Percentiles rank a stretch among this genome's conserved stretches.
phyloP scores from a whole-genome alignment of 2,797 vertebrate genomes.

The Onychomys arenicola region DNA sequence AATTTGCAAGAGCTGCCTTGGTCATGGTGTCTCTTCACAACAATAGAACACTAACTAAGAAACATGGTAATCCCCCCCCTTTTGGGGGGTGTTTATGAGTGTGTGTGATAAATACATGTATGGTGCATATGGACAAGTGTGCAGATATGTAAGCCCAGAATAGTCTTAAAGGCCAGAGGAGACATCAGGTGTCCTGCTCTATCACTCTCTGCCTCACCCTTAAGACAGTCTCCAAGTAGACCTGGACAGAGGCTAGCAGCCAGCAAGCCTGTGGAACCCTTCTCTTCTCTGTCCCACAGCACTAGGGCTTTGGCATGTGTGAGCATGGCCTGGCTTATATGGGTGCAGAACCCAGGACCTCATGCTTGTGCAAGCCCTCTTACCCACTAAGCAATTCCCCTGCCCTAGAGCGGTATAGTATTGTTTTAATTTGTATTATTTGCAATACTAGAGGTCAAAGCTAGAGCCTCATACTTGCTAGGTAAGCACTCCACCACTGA shows the following conservation, averaged over 20 bases:
- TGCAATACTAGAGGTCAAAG: neutral
- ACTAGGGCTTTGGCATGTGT: neutral
- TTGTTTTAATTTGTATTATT: neutral
- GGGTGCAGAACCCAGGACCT: neutral
- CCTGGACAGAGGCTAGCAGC: neutral
- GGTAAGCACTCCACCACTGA: neutral
- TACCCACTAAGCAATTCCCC: neutral
- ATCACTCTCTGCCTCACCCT: neutral
- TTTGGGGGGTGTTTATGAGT: neutral
- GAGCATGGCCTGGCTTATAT: neutral
- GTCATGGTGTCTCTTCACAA: neutral
- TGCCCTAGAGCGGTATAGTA: neutral
- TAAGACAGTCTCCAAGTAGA: neutral
- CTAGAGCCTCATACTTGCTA: neutral
- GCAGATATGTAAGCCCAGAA: too few relatives aligned
- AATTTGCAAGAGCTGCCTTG: neutral
- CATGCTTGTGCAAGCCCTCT: too few relatives aligned
- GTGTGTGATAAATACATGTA: neutral
- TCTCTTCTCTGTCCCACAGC: neutral
- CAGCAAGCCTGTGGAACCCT: neutral
- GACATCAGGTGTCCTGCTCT: neutral
- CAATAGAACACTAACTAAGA: neutral
- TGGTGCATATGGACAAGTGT: neutral
- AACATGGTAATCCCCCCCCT: neutral
- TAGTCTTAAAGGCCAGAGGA: neutral